Evolutionary conservation across 2,888 invertebrate species (phyloP).

Genomic region (Volucella zonaria): DNA sequence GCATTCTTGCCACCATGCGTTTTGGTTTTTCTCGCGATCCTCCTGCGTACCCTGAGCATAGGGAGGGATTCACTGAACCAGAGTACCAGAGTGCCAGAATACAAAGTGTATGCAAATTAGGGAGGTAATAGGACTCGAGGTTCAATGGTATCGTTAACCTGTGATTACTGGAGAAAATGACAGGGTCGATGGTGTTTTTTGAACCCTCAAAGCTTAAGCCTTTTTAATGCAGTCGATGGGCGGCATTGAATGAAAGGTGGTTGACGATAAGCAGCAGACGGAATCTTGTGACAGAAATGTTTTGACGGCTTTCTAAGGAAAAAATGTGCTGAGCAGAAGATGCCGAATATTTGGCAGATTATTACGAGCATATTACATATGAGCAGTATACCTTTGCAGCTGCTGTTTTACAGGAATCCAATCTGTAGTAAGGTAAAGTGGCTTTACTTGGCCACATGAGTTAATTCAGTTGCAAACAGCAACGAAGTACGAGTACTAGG

Average conservation of each 20-base stretch:
- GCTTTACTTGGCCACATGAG: no score
- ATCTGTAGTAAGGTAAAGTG: no score
- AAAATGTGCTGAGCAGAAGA: no score
- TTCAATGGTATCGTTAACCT: slow-evolving; percentile 58
- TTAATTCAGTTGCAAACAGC: no score
- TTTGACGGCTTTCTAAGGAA: no score
- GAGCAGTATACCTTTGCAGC: no score
- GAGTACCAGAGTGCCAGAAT: no score
- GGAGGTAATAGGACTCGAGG: slow-evolving; percentile 65
- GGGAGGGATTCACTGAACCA: no score
- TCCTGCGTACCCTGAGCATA: neutral
- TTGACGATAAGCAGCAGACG: neutral
- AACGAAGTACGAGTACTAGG: no score
- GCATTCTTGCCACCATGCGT: slow-evolving; percentile 65
- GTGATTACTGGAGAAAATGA: slow-evolving; percentile 64
- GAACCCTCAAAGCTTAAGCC: slow-evolving; percentile 36
- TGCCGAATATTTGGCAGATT: no score
- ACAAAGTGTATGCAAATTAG: slow-evolving; percentile 65
- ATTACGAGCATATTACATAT: no score
- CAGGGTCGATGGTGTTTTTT: slow-evolving; percentile 46
- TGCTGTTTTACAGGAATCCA: no score
- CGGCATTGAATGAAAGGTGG: neutral
- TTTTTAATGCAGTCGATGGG: neutral
- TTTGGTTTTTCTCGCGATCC: slow-evolving; percentile 12
- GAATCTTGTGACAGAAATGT: neutral